Evolutionary conservation across 2,888 invertebrate species (phyloP), one percentile per base, ranked within the genome.

Genomic region (Griposia aprilina): DNA sequence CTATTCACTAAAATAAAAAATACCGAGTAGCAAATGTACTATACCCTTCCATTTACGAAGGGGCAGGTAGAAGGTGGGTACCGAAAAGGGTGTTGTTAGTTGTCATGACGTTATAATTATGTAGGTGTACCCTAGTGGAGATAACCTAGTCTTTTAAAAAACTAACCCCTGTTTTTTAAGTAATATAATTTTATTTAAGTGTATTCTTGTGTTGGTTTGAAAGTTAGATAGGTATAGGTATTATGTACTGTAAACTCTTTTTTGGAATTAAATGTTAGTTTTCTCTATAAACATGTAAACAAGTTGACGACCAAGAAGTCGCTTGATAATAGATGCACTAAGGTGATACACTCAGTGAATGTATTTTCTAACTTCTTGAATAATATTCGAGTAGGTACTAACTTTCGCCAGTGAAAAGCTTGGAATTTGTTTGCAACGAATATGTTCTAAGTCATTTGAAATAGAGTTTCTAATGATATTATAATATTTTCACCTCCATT

Each of bases 351-450:
- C 59, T 23, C 13, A 62, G 59, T 50, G 1, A 20, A 65, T 52
- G 23, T 60, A 73, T 76, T 73, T 76, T 77, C 55, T 57, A 36
- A 52, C 60, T 57, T 66, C n/a, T 60, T 78, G 65, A 78, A 82
- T 78, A 66, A n/a, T 70, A 50, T 83, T 78, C 30, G 11, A 78
- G 65, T 67, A 41, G 5, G 41, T 36, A 36, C 30, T 62, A 45
- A 79, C 84, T 82, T 83, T 83, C 69, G 70, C 84, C 52, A 60
- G 71, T 59, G 15, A 70, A 66, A 52, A 69, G 13, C 50, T 57
- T 57, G 30, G 41, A 62, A 83, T 82, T 48, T 0, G 60, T 59
- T 68, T 69, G 50, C 65, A 78, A 69, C 17, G 13, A 63, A 78
- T 48, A 11, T 52, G 23, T 71, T 71, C 48, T 2, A 48, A 36